Percentiles rank a stretch among this genome's conserved stretches.
Conservation (phyloP, 2,797 vertebrate species). For the Melopsittacus undulatus region DNA sequence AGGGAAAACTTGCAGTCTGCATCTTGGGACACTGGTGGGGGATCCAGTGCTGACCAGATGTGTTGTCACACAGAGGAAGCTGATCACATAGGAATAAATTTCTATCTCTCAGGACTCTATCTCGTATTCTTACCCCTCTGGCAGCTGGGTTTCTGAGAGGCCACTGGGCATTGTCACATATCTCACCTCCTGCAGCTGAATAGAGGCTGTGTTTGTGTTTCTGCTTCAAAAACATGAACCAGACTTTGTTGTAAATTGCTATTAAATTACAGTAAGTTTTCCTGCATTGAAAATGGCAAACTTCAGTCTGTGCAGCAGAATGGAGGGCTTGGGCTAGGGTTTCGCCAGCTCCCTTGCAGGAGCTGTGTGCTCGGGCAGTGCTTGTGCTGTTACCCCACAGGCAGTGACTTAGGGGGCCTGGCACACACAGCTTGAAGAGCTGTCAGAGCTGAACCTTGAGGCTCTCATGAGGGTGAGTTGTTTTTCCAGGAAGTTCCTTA, state of each 20-base stretch:
- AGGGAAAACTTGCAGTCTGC: background rate
- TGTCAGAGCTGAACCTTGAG: background rate
- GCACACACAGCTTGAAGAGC: background rate
- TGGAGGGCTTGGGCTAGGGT: background rate
- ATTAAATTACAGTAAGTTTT: background rate
- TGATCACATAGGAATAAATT: conserved; percentile 75
- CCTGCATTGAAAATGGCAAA: background rate
- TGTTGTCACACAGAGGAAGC: conserved; percentile 63
- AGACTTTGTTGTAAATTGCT: background rate
- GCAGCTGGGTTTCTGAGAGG: background rate
- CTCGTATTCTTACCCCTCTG: conserved; percentile 31
- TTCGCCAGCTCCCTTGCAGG: background rate
- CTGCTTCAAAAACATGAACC: background rate
- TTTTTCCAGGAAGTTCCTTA: background rate
- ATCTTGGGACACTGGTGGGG: conserved; percentile 4
- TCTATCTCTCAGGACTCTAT: conserved; percentile 75
- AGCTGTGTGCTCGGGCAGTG: no score
- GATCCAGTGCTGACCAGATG: conserved; percentile 66
- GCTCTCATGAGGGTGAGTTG: background rate
- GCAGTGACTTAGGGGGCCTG: fast-evolving
- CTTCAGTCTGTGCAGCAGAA: background rate
- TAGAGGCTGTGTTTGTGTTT: background rate
- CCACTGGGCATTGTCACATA: background rate
- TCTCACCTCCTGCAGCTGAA: background rate
- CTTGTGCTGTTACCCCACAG: background rate